Base-by-base conservation (phyloP, 2,113 vertebrate species). In the Otocyon megalotis region DNA sequence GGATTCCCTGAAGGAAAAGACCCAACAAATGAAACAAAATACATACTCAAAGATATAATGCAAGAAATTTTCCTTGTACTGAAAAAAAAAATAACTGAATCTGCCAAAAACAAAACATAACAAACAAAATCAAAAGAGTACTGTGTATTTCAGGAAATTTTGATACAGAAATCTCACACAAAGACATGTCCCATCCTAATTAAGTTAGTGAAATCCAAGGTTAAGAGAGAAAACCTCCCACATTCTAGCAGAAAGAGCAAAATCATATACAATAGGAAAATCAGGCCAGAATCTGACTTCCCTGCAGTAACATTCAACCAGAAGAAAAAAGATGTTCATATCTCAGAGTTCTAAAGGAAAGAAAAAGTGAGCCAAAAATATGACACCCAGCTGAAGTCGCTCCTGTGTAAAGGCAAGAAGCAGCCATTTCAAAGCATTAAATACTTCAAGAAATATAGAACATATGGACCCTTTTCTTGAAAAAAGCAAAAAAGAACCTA, bases 131-230 rank as follows among this genome's bases (percentile, higher is more conserved):
- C 43, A 60, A 83, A 56, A 32, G 20, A 95, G 56, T 30, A 43
- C 63, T 65, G 7, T 35, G 24, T 77, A 65, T 87, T 77, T 83
- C 48, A 90, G 81, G 53, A 87, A 89, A 56, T 87, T 60, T 24
- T 77, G 43, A 89, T 54, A 71, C 7, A 65, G 48, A 96, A 92
- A 96, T 77, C 13, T 89, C 53, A 60, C 83, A 71, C 35, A 86
- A 60, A 91, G 62, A 81, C 16, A 56, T 4, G 72, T 19, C n/a
- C 43, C 37, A 58, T 30, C 30, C 13, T 94, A 85, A 85, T 79
- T 81, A 95, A 93, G 53, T 63, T 80, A 83, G 8, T 48, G 79
- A 86, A 65, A 35, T 43, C 95, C n/a, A 65, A 74, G 89, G 80
- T 88, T 87, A 60, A 93, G 74, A 90, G 54, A 79, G 56, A 96